phyloP scores from a whole-genome alignment of 2,888 invertebrate genomes.

The Macaria liturata region DNA sequence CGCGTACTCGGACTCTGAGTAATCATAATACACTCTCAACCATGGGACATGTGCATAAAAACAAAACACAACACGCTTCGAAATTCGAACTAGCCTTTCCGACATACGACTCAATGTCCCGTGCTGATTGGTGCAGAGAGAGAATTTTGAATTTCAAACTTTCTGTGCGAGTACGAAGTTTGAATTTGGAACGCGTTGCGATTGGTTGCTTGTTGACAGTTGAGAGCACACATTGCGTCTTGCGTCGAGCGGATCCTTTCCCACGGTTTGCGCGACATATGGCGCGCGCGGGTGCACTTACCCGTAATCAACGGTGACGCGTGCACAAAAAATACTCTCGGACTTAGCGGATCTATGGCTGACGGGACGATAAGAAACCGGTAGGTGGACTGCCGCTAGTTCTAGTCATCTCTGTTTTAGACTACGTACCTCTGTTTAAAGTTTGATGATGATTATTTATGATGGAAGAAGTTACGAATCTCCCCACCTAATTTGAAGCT shows the following conservation, averaged over 20 bases:
- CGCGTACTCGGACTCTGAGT: conserved; percentile 60
- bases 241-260: conserved; percentile 75
- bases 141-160: conserved; percentile 46
- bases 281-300: conserved; percentile 75
- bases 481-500: too few relatives aligned
- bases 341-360: conserved; percentile 76
- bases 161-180: conserved; percentile 30
- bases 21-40: conserved; percentile 68
- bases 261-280: conserved; percentile 81
- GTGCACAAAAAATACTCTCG: conserved; percentile 74
- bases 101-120: conserved; percentile 16
- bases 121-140: conserved; percentile 11
- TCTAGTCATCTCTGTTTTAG: background rate
- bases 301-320: conserved; percentile 75
- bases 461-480: too few relatives aligned
- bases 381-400: conserved; percentile 26
- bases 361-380: conserved; percentile 59
- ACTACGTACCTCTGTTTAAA: too few relatives aligned
- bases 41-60: conserved; percentile 66
- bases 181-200: conserved; percentile 41
- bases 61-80: conserved; percentile 15
- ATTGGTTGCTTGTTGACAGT: conserved; percentile 56
- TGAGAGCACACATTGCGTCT: conserved; percentile 64
- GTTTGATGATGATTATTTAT: too few relatives aligned
- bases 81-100: conserved; percentile 4